Evolutionary conservation across 2,113 vertebrate genomes (phyloP), one percentile per base, ranked within the genome.

Genomic region (Petaurus breviceps): DNA sequence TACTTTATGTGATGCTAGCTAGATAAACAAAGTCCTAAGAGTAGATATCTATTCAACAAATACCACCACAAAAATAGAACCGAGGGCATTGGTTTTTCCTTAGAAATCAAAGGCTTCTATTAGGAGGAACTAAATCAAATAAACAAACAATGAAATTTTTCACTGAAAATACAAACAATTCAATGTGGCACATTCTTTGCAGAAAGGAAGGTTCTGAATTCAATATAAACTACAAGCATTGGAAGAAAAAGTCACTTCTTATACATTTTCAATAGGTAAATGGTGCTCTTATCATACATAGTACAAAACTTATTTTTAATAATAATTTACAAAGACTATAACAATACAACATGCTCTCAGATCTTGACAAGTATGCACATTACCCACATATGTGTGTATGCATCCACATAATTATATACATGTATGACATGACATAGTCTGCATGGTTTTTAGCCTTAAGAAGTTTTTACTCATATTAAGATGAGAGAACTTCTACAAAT

Each of bases 21-120:
- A 84, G 52, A 93, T 94, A 51, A 90, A 31, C 54, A 89, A 37
- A 92, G 77, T 90, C 93, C 90, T 53, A 94, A 68, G 55, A 92
- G n/a, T 7, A 77, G 46, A 51, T 89, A 52, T 92, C 26, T 61
- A 28, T 61, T 49, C 52, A 89, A 43, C 94, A 28, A 89, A 43
- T 89, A 93, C 51, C 25, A 54, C 28, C 43, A 55, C 49, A 55
- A 94, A n/a, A 26, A 97, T 61, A 89, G 43, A 89, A 90, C 51
- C 84, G 49, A 91, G 90, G 55, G 94, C 91, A 54, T 50, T 12
- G 46, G 84, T 6, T 53, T 8, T 8, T 23, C 31, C 47, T 94
- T 93, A 92, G 31, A 53, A 93, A 90, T 96, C 96, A 93, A 92
- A 97, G 26, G 26, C 53, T 24, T 54, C 53, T 54, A 5, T 23